Conservation (phyloP, 2,797 vertebrate species). For the Triplophysa bombifrons region DNA sequence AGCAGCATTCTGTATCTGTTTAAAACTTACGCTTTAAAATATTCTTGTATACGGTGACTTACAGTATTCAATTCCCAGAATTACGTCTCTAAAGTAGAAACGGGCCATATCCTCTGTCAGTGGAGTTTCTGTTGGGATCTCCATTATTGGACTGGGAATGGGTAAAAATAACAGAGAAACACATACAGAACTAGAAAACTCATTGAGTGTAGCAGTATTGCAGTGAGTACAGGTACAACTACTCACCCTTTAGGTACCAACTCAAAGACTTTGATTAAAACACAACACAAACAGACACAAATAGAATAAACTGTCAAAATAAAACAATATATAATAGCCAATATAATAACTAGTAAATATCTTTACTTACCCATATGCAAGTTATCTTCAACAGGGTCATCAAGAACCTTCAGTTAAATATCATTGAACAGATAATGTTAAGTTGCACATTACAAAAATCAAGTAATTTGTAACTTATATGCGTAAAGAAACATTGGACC, state of each 20-base stretch:
- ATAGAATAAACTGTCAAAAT: background rate
- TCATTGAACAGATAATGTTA: background rate
- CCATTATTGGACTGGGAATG: slow-evolving; percentile 86
- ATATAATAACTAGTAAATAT: background rate
- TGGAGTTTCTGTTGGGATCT: slow-evolving; percentile 87
- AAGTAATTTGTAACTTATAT: background rate
- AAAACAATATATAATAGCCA: background rate
- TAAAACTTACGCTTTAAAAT: background rate
- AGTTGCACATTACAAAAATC: slow-evolving; percentile 6
- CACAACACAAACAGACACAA: slow-evolving; percentile 7
- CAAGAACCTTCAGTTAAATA: slow-evolving; percentile 83
- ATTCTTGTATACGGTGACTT: slow-evolving; percentile 65
- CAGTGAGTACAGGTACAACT: slow-evolving; percentile 10
- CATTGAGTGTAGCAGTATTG: background rate
- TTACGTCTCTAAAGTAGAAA: slow-evolving; percentile 88
- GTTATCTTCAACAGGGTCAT: slow-evolving; percentile 93
- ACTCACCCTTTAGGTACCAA: slow-evolving; percentile 93
- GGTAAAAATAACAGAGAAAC: background rate
- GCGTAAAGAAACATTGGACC: background rate
- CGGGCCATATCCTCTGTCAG: slow-evolving; percentile 87
- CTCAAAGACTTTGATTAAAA: slow-evolving; percentile 87
- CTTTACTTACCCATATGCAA: slow-evolving; percentile 89
- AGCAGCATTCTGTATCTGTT: background rate
- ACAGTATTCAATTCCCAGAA: slow-evolving; percentile 96
- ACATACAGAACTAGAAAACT: background rate